Conservation (phyloP, 2,888 invertebrate genomes). For the Caprella mutica region DNA sequence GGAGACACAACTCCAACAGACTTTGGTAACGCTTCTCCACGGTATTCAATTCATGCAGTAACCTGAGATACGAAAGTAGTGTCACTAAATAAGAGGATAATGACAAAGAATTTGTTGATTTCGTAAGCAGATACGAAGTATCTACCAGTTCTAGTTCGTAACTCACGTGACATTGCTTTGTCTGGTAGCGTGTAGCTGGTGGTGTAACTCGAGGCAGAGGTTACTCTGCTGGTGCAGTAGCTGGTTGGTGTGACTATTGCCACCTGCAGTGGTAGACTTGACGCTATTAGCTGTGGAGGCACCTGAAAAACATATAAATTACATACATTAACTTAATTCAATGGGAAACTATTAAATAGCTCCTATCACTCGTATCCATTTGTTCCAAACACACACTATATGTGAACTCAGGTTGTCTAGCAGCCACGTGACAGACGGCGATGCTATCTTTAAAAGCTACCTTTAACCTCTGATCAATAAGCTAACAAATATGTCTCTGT, state of each 20-base stretch:
- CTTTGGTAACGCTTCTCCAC: constrained; percentile 26
- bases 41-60: constrained; percentile 23
- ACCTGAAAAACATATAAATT: constrained; percentile 3
- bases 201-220: constrained; percentile 1
- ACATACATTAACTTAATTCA: constrained; percentile 50
- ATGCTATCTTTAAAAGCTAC: no score
- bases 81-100: not conserved
- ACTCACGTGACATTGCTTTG: constrained; percentile 1
- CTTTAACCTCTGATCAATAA: no score
- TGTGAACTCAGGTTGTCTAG: no score
- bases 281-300: constrained; percentile 11
- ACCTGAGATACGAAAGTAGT: constrained; percentile 6
- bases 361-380: no score
- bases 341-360: no score
- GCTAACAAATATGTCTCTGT: no score
- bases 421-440: no score
- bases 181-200: constrained; percentile 5
- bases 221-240: constrained; percentile 6
- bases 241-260: not conserved
- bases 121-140: no score
- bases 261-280: constrained; percentile 11
- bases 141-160: no score
- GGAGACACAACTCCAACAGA: constrained; percentile 19
- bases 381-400: no score
- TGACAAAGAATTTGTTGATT: no score